phyloP scores from a whole-genome alignment of 2,113 vertebrate genomes.

The Oxyruncus cristatus region DNA sequence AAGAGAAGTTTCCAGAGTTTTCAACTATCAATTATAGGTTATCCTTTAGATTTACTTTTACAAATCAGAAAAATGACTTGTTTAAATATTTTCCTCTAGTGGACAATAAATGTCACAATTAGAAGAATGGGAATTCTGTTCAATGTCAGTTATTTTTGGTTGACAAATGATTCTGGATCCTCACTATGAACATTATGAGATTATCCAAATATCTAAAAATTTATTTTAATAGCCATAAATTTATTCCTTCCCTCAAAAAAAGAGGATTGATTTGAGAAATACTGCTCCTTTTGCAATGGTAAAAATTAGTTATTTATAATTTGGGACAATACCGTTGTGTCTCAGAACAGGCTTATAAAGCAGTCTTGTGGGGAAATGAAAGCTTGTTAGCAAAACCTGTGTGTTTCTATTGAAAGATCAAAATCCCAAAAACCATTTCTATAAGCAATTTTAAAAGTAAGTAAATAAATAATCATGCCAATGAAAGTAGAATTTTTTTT shows the following conservation, averaged over 20 bases:
- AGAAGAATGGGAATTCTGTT: neutral
- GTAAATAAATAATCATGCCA: neutral
- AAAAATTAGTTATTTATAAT: neutral
- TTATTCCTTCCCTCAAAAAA: neutral
- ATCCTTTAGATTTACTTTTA: neutral
- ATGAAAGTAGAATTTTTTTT: neutral
- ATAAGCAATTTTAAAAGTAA: neutral
- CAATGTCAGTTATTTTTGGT: neutral
- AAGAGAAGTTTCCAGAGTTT: neutral
- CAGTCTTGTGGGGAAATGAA: accelerated
- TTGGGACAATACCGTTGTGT: neutral
- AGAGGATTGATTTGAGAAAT: neutral
- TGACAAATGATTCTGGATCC: neutral
- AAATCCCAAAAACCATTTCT: neutral
- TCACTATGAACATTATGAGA: neutral
- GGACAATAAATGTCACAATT: neutral
- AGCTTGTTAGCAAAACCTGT: neutral
- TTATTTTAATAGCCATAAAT: neutral
- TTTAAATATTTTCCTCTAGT: neutral
- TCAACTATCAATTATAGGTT: accelerated
- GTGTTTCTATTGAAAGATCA: neutral
- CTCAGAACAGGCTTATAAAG: neutral
- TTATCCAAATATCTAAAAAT: neutral
- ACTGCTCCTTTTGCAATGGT: neutral
- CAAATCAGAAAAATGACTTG: neutral